Percentiles rank a stretch among this genome's conserved stretches.
Conservation (phyloP, 2,888 invertebrate species). For the Itoplectis maculator region DNA sequence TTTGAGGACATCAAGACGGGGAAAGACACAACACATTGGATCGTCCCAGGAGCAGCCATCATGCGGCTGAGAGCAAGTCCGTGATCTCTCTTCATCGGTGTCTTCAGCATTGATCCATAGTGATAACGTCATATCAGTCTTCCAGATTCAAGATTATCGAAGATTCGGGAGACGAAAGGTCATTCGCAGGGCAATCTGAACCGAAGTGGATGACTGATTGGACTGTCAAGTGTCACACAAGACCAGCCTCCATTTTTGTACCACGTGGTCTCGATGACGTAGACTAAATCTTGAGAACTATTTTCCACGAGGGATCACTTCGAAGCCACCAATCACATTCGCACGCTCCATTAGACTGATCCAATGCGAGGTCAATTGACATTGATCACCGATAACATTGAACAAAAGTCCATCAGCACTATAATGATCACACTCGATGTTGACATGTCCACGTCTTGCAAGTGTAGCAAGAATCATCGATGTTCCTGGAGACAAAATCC, state of each 20-base stretch:
- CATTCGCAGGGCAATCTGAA: not conserved
- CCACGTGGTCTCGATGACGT: slow-evolving; percentile 65
- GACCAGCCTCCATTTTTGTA: slow-evolving; percentile 54
- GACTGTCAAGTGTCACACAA: not conserved
- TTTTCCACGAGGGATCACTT: not conserved
- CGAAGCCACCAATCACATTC: not conserved
- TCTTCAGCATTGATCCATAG: slow-evolving; percentile 55
- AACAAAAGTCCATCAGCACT: no score
- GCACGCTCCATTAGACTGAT: slow-evolving; percentile 9
- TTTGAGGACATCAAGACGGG: slow-evolving; percentile 76
- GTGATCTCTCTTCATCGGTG: not conserved
- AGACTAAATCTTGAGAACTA: slow-evolving; percentile 3
- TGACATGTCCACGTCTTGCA: no score
- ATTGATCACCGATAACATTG: slow-evolving; percentile 8
- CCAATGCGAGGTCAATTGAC: not conserved
- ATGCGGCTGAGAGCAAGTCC: slow-evolving; percentile 20
- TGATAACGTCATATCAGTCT: slow-evolving; percentile 70
- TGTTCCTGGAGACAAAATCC: not conserved
- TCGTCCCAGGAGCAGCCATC: slow-evolving; percentile 25
- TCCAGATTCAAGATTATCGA: not conserved
- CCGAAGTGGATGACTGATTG: no score
- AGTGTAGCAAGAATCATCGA: no score
- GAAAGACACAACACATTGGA: slow-evolving; percentile 31
- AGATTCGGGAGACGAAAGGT: not conserved
- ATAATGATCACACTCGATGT: no score